phyloP scores from a whole-genome alignment of 2,888 invertebrate species.

The Tetranychus truncatus region DNA sequence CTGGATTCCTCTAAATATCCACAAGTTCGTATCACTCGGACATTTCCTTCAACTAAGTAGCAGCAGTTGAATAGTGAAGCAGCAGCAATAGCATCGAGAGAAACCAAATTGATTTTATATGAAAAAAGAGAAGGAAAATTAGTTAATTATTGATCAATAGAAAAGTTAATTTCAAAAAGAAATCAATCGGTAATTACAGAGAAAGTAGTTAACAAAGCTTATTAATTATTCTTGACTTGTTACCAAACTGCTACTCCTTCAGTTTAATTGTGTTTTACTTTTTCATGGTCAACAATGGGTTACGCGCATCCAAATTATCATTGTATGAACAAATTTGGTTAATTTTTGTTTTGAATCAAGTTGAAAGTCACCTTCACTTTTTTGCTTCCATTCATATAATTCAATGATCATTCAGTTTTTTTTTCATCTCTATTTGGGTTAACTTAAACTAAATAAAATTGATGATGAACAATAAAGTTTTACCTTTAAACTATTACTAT shows the following conservation, averaged over 20 bases:
- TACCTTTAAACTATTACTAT: background rate
- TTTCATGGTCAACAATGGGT: background rate
- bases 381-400: too few relatives aligned
- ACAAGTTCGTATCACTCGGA: conserved; percentile 47
- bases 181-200: too few relatives aligned
- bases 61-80: background rate
- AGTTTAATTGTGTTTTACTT: background rate
- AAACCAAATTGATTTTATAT: background rate
- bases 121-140: background rate
- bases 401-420: background rate
- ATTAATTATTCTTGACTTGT: too few relatives aligned
- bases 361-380: background rate
- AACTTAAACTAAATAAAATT: background rate
- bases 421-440: background rate
- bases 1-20: conserved; percentile 44
- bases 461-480: background rate
- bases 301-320: background rate
- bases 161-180: background rate
- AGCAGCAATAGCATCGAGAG: background rate
- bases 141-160: background rate
- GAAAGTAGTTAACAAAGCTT: too few relatives aligned
- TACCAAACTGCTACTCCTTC: too few relatives aligned
- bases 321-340: background rate
- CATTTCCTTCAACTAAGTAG: conserved; percentile 49
- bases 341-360: background rate